A percentile compares a stretch with the other conserved stretches of the same genome.
Evolutionary conservation across 1,140 invertebrate genomes (phyloP).

Genomic region (Proctacanthus coquilletti): DNA sequence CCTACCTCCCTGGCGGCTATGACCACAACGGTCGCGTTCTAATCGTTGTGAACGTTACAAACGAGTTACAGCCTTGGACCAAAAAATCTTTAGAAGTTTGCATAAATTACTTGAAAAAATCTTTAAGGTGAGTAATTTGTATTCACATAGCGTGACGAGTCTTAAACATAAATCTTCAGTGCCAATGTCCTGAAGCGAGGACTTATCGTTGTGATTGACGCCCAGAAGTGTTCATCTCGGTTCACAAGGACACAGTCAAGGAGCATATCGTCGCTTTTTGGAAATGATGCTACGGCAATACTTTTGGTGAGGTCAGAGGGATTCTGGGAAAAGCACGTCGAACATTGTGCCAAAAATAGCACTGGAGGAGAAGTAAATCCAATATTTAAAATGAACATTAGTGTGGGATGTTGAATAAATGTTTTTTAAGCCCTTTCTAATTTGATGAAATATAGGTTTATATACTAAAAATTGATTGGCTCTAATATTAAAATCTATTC

Average conservation of each 20-base stretch:
- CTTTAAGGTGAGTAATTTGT: conserved; percentile 40
- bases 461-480: too few relatives aligned
- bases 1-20: conserved; percentile 44
- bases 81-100: conserved; percentile 36
- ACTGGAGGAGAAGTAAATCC: conserved; percentile 43
- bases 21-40: conserved; percentile 46
- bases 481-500: too few relatives aligned
- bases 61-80: conserved; percentile 34
- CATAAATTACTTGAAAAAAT: conserved; percentile 40
- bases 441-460: too few relatives aligned
- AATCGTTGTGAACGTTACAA: conserved; percentile 43
- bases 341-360: conserved; percentile 48
- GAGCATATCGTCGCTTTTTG: conserved; percentile 34
- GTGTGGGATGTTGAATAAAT: too few relatives aligned
- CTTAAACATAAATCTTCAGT: too few relatives aligned
- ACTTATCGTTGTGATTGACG: conserved; percentile 47
- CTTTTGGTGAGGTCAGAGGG: conserved; percentile 50
- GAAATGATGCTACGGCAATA: conserved; percentile 35
- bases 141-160: too few relatives aligned
- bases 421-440: too few relatives aligned
- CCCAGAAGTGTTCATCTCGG: conserved; percentile 44
- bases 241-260: conserved; percentile 43
- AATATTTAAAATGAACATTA: too few relatives aligned
- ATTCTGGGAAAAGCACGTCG: conserved; percentile 61
- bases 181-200: conserved; percentile 32